These are phyloP conservation scores for Lordiphosa andalusiaca DNA, from an alignment of 2,888 invertebrate species.

Conservation along the genomic window DNA sequence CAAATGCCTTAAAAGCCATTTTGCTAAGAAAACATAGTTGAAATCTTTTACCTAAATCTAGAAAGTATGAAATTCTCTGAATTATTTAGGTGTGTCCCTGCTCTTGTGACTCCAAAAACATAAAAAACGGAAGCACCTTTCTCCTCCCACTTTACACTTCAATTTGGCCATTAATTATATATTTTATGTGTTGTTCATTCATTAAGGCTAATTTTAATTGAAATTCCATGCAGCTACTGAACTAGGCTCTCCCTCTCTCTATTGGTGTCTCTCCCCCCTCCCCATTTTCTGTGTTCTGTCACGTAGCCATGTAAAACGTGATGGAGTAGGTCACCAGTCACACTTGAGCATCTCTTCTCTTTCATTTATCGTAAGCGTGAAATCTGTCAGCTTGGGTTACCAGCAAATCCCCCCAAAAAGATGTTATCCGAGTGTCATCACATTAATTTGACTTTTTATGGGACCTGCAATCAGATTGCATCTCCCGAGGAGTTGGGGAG, in stretches of 20 bases:
- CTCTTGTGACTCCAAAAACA: too few relatives aligned
- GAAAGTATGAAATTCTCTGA: too few relatives aligned
- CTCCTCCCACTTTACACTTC: not conserved
- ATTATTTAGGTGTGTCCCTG: too few relatives aligned
- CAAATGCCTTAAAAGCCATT: too few relatives aligned
- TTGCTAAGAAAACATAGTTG: too few relatives aligned
- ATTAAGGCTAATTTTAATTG: slow-evolving; percentile 66
- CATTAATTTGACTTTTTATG: slow-evolving; percentile 78
- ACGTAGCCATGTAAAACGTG: slow-evolving; percentile 44
- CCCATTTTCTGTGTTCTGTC: not conserved
- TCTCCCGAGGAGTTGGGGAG: slow-evolving; percentile 15
- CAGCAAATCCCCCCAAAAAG: slow-evolving; percentile 8
- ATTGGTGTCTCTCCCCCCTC: slow-evolving; percentile 22
- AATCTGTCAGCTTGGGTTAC: slow-evolving; percentile 47
- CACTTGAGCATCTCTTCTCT: slow-evolving; percentile 6
- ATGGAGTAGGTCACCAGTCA: slow-evolving; percentile 55
- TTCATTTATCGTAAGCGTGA: slow-evolving; percentile 59
- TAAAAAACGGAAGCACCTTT: slow-evolving; percentile 16
- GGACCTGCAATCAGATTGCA: slow-evolving; percentile 13
- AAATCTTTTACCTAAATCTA: too few relatives aligned
- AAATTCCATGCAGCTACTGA: slow-evolving; percentile 50
- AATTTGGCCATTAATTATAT: slow-evolving; percentile 61
- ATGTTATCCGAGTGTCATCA: slow-evolving; percentile 48
- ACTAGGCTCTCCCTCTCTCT: slow-evolving; percentile 1
- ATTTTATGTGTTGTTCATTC: slow-evolving; percentile 58